Evolutionary conservation across 2,797 vertebrate species (phyloP), one percentile per base, ranked within the genome.

Genomic region (Galagoides demidoff): DNA sequence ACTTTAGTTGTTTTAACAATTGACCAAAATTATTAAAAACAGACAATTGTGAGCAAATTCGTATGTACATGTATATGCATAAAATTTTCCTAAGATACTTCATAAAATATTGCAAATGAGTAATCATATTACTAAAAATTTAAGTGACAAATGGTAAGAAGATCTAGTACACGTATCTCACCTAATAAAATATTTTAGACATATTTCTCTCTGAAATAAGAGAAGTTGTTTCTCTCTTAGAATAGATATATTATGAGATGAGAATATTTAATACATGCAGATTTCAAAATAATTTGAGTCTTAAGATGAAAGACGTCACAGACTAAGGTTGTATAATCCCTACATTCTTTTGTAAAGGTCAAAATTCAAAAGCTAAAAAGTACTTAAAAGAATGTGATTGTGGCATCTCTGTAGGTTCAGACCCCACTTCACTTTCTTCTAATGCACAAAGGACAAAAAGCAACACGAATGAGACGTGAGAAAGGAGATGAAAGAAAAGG

Each of bases 341-440:
- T 74, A 0, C 71, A 63, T 95, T 90, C 22, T 39, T 88, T 34
- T 43, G 8, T 63, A 92, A 92, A 93, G 14, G 63, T 76, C 89
- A 93, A 96, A 52, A 20, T 39, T 90, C 63, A 77, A 94, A 92
- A 85, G 43, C 34, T 29, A n/a, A 92, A 94, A 94, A 91, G 86
- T 74, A 73, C 64, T 93, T 63, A 79, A 55, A 95, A 17, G 64
- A 92, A 89, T 79, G 45, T 85, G 57, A 93, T 94, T 85, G 81
- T 39, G 74, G 74, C 49, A 86, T 89, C 37, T 92, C 34, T 87
- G 25, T 57, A 49, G 25, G 57, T 76, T 76, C 77, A 83, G 31
- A 89, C 13, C 23, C 45, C 19, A 88, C 64, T 52, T 64, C 73
- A 37, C 52, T 74, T 94, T 29, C 55, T 81, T 83, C 31, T 70